Percentiles rank a stretch among this genome's conserved stretches.
These are phyloP conservation scores for Parapristionchus giblindavisi DNA, from an alignment of 2,888 invertebrate genomes.

Conservation along the genomic window DNA sequence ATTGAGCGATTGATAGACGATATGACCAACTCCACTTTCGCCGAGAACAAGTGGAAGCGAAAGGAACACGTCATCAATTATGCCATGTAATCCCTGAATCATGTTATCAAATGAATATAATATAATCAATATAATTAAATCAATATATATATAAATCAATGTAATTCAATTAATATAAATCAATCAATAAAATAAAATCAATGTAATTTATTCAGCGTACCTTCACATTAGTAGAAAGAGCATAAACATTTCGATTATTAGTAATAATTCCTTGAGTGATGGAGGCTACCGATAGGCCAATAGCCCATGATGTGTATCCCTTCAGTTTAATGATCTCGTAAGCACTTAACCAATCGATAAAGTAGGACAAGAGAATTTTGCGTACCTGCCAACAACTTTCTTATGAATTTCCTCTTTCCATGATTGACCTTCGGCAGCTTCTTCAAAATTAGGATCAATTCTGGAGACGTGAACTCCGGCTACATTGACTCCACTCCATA, in stretches of 20 bases:
- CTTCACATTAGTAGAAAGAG: slow-evolving; percentile 70
- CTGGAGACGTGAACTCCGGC: slow-evolving; percentile 84
- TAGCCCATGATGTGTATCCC: slow-evolving; percentile 73
- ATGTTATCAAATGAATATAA: no score
- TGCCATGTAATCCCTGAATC: slow-evolving; percentile 83
- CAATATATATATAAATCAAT: no score
- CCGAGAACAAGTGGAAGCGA: slow-evolving; percentile 78
- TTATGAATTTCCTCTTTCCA: slow-evolving; percentile 82
- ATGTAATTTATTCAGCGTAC: no score
- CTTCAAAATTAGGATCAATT: slow-evolving; percentile 79
- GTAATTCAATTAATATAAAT: no score
- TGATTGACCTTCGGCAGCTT: slow-evolving; percentile 79
- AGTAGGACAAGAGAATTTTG: background rate
- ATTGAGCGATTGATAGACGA: slow-evolving; percentile 62
- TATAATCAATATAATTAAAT: no score
- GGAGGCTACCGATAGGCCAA: slow-evolving; percentile 71
- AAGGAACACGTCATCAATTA: slow-evolving; percentile 84
- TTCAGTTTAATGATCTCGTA: slow-evolving; percentile 72
- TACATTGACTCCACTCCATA: slow-evolving; percentile 92
- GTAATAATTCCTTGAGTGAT: slow-evolving; percentile 70
- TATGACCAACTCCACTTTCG: slow-evolving; percentile 61
- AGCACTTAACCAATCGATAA: slow-evolving; percentile 74
- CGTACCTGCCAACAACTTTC: slow-evolving; percentile 80
- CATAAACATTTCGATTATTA: slow-evolving; percentile 70
- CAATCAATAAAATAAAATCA: no score